Evolutionary conservation across 2,797 vertebrate genomes (phyloP).

Genomic region (Urophycis tenuis): DNA sequence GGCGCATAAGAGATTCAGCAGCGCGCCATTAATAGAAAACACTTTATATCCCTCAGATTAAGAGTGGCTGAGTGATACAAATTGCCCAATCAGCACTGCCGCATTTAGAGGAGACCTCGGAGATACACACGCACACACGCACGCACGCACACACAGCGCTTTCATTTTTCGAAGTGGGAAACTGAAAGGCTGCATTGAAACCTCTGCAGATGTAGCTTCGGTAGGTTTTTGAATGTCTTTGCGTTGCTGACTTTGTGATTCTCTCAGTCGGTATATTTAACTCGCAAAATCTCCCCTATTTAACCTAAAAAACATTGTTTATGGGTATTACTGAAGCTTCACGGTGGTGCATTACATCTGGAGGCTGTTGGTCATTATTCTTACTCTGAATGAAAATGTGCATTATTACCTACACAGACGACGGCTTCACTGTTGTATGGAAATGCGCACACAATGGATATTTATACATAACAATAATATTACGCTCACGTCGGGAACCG

Average conservation of each 20-base stretch:
- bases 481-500: neutral
- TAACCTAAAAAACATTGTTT: neutral
- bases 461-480: neutral
- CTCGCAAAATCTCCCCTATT: no score
- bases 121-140: no score
- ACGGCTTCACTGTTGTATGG: neutral
- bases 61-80: constrained; percentile 10
- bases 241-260: neutral
- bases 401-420: neutral
- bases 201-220: neutral
- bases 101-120: constrained; percentile 1
- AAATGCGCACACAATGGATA: neutral
- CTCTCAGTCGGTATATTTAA: neutral
- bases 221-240: neutral
- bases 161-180: constrained; percentile 2
- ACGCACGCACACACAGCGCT: neutral
- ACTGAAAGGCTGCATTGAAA: neutral
- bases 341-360: neutral
- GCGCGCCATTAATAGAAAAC: constrained; percentile 3
- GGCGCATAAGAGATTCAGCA: neutral
- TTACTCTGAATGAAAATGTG: neutral
- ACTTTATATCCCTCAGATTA: constrained; percentile 4
- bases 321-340: neutral
- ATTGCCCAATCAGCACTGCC: neutral
- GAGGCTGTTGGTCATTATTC: neutral